These are phyloP conservation scores for Antheraea mylitta DNA, from an alignment of 1,140 invertebrate species.

Conservation along the genomic window DNA sequence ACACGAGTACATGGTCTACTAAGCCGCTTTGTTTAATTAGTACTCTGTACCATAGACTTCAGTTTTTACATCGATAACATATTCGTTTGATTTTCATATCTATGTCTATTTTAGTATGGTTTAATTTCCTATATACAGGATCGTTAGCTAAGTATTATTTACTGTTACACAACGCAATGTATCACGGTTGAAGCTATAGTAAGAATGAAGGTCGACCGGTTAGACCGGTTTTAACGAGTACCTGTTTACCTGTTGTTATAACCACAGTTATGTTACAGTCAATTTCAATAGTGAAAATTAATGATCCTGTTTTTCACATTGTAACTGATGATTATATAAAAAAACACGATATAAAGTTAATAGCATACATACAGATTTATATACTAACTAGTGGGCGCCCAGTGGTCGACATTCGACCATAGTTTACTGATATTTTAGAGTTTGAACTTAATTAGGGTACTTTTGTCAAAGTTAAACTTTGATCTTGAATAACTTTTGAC, in stretches of 20 bases:
- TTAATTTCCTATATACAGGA: neutral
- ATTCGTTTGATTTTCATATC: neutral
- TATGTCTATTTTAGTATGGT: neutral
- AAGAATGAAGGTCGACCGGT: constrained; percentile 5
- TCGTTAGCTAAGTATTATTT: neutral
- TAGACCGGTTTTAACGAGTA: constrained; percentile 7
- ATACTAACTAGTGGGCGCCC: too few relatives aligned
- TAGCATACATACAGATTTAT: too few relatives aligned
- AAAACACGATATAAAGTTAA: too few relatives aligned
- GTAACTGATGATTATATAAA: too few relatives aligned
- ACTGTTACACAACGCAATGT: neutral
- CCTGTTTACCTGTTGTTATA: neutral
- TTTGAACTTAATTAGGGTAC: too few relatives aligned
- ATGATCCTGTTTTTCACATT: neutral
- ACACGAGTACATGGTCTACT: too few relatives aligned
- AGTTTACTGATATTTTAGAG: too few relatives aligned
- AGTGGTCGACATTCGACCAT: too few relatives aligned
- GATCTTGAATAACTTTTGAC: too few relatives aligned
- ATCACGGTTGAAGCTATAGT: neutral
- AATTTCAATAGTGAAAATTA: neutral
- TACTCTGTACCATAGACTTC: neutral
- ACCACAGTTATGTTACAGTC: neutral
- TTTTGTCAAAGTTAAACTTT: too few relatives aligned
- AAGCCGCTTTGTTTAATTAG: neutral
- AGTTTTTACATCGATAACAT: neutral